Conservation (phyloP, 2,888 invertebrate genomes). For the Alloplasta piceator region DNA sequence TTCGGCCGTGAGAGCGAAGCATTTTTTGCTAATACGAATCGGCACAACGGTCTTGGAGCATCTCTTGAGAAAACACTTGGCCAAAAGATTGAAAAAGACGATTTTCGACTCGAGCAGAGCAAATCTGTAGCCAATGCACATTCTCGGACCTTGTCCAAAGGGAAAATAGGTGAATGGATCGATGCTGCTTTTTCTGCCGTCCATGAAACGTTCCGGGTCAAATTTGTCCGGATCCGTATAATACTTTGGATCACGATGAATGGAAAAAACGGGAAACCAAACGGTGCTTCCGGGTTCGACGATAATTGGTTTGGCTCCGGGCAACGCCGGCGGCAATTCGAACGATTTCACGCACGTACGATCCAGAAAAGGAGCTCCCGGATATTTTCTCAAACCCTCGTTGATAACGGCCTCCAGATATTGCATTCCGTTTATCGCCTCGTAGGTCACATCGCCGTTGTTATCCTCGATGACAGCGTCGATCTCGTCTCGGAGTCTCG, state of each 20-base stretch:
- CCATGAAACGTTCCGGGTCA: conserved; percentile 80
- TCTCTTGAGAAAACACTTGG: background rate
- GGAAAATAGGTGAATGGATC: conserved; percentile 57
- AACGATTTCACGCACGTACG: conserved; percentile 76
- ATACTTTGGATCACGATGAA: conserved; percentile 78
- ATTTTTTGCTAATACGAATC: background rate
- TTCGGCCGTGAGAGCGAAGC: conserved; percentile 29
- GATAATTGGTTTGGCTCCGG: conserved; percentile 70
- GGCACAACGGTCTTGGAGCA: conserved; percentile 18
- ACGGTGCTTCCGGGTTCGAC: conserved; percentile 75
- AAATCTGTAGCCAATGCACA: conserved; percentile 77
- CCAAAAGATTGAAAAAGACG: conserved; percentile 63
- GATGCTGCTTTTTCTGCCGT: conserved; percentile 27
- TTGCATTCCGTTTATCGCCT: conserved; percentile 83
- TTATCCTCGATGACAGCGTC: conserved; percentile 66
- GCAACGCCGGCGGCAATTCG: conserved; percentile 72
- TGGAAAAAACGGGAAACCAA: conserved; percentile 72
- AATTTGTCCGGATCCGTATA: conserved; percentile 80
- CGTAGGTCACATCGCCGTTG: conserved; percentile 80
- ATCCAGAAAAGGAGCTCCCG: conserved; percentile 71
- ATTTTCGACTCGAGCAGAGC: conserved; percentile 68
- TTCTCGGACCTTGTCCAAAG: conserved; percentile 78
- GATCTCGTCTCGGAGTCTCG: conserved; percentile 79
- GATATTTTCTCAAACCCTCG: conserved; percentile 74
- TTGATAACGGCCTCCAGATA: conserved; percentile 85